phyloP scores from a whole-genome alignment of 2,113 vertebrate species.

The Mormyrus lacerda region DNA sequence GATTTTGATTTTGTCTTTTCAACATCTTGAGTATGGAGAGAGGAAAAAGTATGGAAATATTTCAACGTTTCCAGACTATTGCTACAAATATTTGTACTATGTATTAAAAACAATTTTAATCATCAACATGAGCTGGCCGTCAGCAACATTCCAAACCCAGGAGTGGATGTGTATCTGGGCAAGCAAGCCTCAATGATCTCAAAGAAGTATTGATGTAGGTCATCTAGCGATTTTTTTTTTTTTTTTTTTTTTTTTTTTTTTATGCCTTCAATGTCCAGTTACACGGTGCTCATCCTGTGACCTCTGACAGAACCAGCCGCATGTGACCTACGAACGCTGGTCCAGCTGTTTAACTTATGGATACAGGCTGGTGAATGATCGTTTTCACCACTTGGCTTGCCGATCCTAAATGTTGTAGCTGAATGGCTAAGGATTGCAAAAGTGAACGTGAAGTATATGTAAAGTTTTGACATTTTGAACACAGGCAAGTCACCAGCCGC shows the following conservation, averaged over 20 bases:
- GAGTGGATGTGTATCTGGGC: background rate
- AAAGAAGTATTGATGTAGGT: background rate
- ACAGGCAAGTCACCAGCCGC: background rate
- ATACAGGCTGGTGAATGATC: background rate
- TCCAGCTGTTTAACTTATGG: background rate
- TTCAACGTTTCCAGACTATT: background rate
- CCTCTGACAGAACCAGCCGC: background rate
- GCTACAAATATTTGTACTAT: background rate
- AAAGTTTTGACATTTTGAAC: background rate
- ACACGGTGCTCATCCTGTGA: background rate
- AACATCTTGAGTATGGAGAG: background rate
- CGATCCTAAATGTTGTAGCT: background rate
- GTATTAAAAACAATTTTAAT: background rate
- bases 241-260: no score
- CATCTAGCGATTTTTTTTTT: no score
- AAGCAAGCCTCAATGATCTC: background rate
- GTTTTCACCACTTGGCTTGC: background rate
- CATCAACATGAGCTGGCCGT: background rate
- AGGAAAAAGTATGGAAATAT: background rate
- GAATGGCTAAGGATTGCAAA: background rate
- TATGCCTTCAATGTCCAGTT: no score
- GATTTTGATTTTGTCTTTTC: background rate
- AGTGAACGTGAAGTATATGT: background rate
- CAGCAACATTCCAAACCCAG: background rate
- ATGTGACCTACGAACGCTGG: background rate